A percentile compares a stretch with the other conserved stretches of the same genome.
These are phyloP conservation scores for Cinara cedri DNA, from an alignment of 2,888 invertebrate species.

Conservation along the genomic window DNA sequence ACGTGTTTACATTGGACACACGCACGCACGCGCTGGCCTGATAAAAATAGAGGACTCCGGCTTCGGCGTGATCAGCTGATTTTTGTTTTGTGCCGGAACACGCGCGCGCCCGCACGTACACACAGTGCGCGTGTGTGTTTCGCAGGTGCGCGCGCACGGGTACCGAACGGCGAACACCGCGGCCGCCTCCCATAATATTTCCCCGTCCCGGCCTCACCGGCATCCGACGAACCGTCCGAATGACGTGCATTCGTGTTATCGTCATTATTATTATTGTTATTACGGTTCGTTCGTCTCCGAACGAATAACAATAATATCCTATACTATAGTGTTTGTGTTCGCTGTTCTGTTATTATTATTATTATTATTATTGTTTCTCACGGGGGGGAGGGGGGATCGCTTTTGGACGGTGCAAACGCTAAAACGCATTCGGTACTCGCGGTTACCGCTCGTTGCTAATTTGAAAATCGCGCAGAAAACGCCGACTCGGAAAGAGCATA, in stretches of 20 bases:
- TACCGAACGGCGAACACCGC: neutral
- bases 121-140: neutral
- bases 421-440: too few relatives aligned
- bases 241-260: neutral
- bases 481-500: too few relatives aligned
- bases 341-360: neutral
- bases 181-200: neutral
- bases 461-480: too few relatives aligned
- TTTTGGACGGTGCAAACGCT: too few relatives aligned
- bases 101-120: neutral
- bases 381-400: too few relatives aligned
- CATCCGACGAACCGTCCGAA: neutral
- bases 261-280: conserved; percentile 14
- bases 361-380: neutral
- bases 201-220: neutral
- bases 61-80: conserved; percentile 29
- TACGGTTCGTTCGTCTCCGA: neutral
- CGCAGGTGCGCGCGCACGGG: neutral
- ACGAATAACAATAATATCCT: neutral
- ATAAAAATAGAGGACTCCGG: neutral
- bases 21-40: too few relatives aligned
- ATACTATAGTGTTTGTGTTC: too few relatives aligned
- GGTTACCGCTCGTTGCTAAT: too few relatives aligned
- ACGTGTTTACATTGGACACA: conserved; percentile 8
- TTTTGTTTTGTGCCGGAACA: conserved; percentile 52